Evolutionary conservation across 2,888 invertebrate species (phyloP).

Genomic region (Diaperis boleti): DNA sequence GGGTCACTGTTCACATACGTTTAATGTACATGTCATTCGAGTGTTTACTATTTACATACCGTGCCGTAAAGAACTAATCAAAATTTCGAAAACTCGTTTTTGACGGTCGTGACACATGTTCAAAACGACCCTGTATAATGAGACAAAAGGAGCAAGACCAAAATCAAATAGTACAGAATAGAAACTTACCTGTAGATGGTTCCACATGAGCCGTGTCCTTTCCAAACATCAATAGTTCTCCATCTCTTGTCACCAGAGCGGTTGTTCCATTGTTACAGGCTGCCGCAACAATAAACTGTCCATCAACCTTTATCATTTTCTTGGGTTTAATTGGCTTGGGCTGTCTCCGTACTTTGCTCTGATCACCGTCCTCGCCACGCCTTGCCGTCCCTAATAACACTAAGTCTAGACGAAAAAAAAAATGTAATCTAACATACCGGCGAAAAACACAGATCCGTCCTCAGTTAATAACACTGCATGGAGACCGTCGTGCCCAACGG

Average conservation of each 20-base stretch:
- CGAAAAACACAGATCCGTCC: slow-evolving; percentile 90
- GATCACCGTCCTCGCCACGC: slow-evolving; percentile 94
- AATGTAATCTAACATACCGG: too few species aligned
- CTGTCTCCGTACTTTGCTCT: slow-evolving; percentile 79
- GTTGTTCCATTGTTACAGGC: slow-evolving; percentile 97
- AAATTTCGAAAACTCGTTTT: too few species aligned
- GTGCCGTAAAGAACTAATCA: too few species aligned
- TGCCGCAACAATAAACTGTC: slow-evolving; percentile 83
- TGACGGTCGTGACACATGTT: too few species aligned
- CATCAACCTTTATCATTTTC: slow-evolving; percentile 91
- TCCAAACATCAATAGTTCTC: slow-evolving; percentile 92
- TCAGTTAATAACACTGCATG: slow-evolving; percentile 93
- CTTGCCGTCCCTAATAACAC: slow-evolving; percentile 61
- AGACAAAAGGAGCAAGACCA: too few species aligned
- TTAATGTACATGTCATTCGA: too few species aligned
- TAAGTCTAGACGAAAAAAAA: background rate
- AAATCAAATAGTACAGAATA: too few species aligned
- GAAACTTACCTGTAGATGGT: slow-evolving; percentile 69
- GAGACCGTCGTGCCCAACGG: slow-evolving; percentile 93
- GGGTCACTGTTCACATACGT: too few species aligned
- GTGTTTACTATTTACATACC: too few species aligned
- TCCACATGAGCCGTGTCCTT: slow-evolving; percentile 92
- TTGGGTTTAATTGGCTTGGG: slow-evolving; percentile 94
- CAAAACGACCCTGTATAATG: too few species aligned
- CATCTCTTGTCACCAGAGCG: slow-evolving; percentile 91